Base-by-base conservation (phyloP, 2,797 vertebrate genomes). In the Coregonus suidteri region DNA sequence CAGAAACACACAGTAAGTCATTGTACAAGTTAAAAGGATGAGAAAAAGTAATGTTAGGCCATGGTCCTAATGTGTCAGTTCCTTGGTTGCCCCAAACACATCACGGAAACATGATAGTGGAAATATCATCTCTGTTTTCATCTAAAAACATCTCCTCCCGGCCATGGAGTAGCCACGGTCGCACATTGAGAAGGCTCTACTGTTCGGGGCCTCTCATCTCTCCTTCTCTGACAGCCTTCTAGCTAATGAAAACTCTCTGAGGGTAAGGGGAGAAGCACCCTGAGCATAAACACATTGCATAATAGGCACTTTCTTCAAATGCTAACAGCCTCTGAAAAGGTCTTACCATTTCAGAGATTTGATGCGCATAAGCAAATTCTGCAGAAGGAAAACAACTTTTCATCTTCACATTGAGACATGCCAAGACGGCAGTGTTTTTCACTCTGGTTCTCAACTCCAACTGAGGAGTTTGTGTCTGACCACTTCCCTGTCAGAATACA, bases 291-390 rank as follows among this genome's bases (percentile, higher is more conserved):
- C 90, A 93, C 83, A 79, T 89, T 90, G 89, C 90, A 87, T 91
- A 92, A 93, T 90, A 87, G 85, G 85, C 81, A 85, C 84, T 90
- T 88, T 89, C 85, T 90, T 89, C 83, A 87, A 91, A 92, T 93
- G 90, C 86, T 92, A 93, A 91, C 88, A 90, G 89, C 91, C 87
- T 84, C 85, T 79, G 85, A 90, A 93, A 92, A 93, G 90, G 89
- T 92, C 89, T 90, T 87, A 81, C 56, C 82, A 88, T 92, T 91
- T 88, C 75, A 84, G 65, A 85, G 82, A 87, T 87, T 87, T 81
- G 79, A 86, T 11, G 72, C 79, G 79, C 78, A 82, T 71, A 86
- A 88, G 75, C 81, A 81, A 83, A 84, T 79, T 78, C 68, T 41
- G 76, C 69, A 85, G 77, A 82, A 71, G 67, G 65, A 81, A 83